A percentile compares a stretch with the other conserved stretches of the same genome.
Conservation (phyloP, 2,888 invertebrate genomes). For the Xylophagus ater region DNA sequence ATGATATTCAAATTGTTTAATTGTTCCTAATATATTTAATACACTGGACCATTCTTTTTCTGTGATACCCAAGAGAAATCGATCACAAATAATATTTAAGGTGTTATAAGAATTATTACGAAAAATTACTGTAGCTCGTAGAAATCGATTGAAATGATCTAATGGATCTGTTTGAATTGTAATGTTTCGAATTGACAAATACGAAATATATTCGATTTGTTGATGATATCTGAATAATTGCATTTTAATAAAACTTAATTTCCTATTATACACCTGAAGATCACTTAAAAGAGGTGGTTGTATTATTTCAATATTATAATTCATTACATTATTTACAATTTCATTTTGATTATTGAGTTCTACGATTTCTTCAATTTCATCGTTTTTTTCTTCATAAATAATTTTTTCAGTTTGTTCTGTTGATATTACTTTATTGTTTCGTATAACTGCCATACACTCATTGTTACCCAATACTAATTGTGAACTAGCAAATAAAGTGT, state of each 20-base stretch:
- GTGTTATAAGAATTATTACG: background rate
- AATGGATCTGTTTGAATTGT: background rate
- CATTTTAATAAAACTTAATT: background rate
- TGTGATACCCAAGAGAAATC: constrained; percentile 6
- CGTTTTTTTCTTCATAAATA: no score
- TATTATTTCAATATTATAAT: no score
- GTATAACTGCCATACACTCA: no score
- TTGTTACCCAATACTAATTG: background rate
- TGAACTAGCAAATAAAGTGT: background rate
- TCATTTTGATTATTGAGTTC: no score
- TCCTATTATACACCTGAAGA: no score
- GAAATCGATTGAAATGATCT: background rate
- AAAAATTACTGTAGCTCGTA: constrained; percentile 5
- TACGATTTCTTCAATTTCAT: no score
- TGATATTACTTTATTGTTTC: no score
- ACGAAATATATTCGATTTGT: constrained; percentile 4
- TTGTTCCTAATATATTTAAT: background rate
- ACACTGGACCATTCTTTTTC: constrained; percentile 9
- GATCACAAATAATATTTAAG: constrained; percentile 2
- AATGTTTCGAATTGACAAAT: constrained; percentile 1
- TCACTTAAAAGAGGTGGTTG: no score
- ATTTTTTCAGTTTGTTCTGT: no score
- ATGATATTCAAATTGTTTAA: constrained; percentile 5
- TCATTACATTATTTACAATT: no score
- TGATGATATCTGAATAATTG: background rate